Percentiles rank a stretch among this genome's conserved stretches.
phyloP scores from a whole-genome alignment of 2,113 vertebrate genomes.

The Salminus brasiliensis region DNA sequence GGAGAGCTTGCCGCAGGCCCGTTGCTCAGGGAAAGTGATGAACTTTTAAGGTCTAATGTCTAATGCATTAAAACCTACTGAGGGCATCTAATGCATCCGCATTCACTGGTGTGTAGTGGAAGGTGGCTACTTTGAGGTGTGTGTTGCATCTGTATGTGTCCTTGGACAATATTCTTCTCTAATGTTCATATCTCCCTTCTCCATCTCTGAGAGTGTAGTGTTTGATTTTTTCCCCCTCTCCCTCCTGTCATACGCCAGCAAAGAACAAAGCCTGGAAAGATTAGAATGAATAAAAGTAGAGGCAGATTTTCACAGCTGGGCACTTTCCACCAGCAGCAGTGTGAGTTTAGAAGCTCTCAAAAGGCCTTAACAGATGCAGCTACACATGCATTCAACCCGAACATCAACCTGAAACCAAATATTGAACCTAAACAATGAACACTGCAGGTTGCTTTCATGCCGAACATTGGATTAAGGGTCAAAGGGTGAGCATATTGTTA shows the following conservation, averaged over 20 bases:
- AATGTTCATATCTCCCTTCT: not conserved
- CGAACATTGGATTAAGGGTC: not conserved
- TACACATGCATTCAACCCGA: not conserved
- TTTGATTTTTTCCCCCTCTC: not conserved
- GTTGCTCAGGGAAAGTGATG: not conserved
- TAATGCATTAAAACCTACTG: constrained; percentile 11
- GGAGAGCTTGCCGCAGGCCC: constrained; percentile 4
- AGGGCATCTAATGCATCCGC: not conserved
- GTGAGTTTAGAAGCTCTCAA: not conserved
- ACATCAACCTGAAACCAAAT: not conserved
- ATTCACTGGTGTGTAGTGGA: not conserved
- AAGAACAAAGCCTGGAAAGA: not conserved
- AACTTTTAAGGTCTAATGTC: constrained; percentile 4
- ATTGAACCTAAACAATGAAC: not conserved
- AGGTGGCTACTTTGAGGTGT: not conserved
- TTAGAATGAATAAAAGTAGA: not conserved
- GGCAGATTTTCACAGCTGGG: not conserved
- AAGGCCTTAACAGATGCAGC: not conserved
- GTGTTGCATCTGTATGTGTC: not conserved
- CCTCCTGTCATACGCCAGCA: not conserved
- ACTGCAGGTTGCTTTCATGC: not conserved
- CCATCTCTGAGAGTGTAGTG: not conserved
- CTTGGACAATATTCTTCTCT: not conserved
- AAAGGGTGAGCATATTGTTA: not conserved
- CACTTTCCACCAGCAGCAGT: not conserved